Conservation (phyloP, 1,140 invertebrate genomes). For the Agrilus planipennis region DNA sequence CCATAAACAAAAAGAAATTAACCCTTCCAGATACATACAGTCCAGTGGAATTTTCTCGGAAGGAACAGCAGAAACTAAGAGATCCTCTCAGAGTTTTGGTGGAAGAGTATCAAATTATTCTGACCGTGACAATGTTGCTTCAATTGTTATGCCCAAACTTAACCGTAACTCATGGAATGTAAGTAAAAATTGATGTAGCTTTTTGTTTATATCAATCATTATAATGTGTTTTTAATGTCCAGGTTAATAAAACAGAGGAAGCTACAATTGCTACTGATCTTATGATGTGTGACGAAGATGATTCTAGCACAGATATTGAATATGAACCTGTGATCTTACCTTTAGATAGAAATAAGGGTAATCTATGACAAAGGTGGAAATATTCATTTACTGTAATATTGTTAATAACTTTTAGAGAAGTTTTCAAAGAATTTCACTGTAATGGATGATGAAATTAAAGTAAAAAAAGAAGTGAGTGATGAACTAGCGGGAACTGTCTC, state of each 20-base stretch:
- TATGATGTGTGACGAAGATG: neutral
- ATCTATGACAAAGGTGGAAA: too few species aligned
- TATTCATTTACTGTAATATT: too few species aligned
- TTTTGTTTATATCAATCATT: neutral
- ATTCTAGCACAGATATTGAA: constrained; percentile 1
- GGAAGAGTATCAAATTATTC: too few species aligned
- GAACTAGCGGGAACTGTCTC: too few species aligned
- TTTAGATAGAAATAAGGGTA: neutral
- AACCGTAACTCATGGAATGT: neutral
- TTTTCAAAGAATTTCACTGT: too few species aligned
- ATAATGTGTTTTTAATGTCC: neutral
- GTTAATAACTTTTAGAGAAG: too few species aligned
- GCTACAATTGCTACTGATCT: neutral
- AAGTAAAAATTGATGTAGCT: neutral
- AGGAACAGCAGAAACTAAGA: neutral
- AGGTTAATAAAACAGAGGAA: neutral
- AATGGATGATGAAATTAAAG: too few species aligned
- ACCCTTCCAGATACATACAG: constrained; percentile 2
- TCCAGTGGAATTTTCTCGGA: neutral
- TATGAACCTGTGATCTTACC: constrained; percentile 1
- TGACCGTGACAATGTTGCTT: neutral
- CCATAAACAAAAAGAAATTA: neutral
- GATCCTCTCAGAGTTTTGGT: neutral
- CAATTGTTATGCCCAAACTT: constrained; percentile 1
- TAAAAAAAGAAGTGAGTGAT: too few species aligned